These are phyloP conservation scores for Phenacoccus solenopsis DNA, from an alignment of 1,140 invertebrate genomes.

Conservation along the genomic window DNA sequence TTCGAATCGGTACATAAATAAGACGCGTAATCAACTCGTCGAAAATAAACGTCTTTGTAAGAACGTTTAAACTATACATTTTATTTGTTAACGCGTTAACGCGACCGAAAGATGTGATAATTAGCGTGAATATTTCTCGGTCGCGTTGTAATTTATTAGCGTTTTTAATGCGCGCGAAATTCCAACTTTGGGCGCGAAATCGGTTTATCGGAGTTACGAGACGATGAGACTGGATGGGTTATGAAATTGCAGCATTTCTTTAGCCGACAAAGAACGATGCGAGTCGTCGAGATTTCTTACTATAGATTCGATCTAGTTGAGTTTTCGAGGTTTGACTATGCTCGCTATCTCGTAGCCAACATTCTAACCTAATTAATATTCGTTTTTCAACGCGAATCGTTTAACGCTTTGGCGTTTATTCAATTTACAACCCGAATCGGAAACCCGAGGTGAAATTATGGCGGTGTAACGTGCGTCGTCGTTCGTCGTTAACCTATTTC, in stretches of 20 bases:
- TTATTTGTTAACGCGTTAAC: not conserved
- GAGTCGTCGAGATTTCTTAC: too few relatives aligned
- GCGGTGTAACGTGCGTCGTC: not conserved
- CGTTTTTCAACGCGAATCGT: not conserved
- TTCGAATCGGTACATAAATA: not conserved
- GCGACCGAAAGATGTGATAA: not conserved
- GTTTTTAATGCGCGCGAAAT: not conserved
- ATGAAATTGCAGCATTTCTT: too few relatives aligned
- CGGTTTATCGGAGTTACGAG: too few relatives aligned
- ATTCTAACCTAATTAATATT: not conserved
- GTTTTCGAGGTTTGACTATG: too few relatives aligned
- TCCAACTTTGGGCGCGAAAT: not conserved
- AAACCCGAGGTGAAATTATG: not conserved
- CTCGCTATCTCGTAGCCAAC: not conserved
- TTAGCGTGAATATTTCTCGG: not conserved
- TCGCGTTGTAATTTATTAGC: not conserved
- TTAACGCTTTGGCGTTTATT: not conserved
- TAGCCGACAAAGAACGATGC: too few relatives aligned
- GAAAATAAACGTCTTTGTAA: constrained; percentile 2
- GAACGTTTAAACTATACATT: not conserved
- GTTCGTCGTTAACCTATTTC: not conserved
- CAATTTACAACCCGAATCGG: not conserved
- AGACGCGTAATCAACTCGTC: not conserved
- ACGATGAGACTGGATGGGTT: too few relatives aligned
- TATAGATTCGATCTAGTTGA: too few relatives aligned